phyloP scores from a whole-genome alignment of 2,797 vertebrate genomes.

The Xiphorhynchus erythropygius region DNA sequence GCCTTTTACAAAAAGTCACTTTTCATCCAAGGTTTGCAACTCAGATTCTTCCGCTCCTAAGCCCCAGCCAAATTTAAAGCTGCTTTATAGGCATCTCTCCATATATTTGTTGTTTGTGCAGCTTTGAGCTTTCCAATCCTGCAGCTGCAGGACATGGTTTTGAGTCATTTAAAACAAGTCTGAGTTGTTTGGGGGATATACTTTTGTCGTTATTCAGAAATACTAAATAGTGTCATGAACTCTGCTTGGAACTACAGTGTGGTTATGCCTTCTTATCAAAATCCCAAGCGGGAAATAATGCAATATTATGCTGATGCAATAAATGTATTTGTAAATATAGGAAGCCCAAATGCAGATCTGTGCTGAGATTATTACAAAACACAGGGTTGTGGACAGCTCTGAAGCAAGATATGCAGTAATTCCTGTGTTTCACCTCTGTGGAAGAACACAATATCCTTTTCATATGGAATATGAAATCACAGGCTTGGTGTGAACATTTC shows the following conservation, averaged over 20 bases:
- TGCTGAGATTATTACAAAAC: not conserved
- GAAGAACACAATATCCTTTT: not conserved
- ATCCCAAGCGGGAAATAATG: constrained; percentile 36
- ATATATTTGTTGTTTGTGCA: constrained; percentile 51
- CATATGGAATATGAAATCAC: not conserved
- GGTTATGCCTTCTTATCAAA: constrained; percentile 5
- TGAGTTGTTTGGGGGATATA: not conserved
- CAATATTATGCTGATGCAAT: constrained; percentile 30
- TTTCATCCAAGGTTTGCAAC: constrained; percentile 44
- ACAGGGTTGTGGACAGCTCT: not conserved
- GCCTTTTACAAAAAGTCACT: not conserved
- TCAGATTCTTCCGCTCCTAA: constrained; percentile 28
- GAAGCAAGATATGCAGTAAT: not conserved
- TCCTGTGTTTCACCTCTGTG: not conserved
- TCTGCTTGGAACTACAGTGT: not conserved
- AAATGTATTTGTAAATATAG: not conserved
- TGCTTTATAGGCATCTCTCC: constrained; percentile 53
- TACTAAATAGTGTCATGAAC: not conserved
- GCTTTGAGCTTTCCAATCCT: constrained; percentile 42
- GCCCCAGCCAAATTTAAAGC: constrained; percentile 47
- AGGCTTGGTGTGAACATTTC: not conserved
- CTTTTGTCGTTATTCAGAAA: constrained; percentile 9
- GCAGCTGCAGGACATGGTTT: constrained; percentile 57
- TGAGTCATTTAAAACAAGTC: constrained; percentile 29
- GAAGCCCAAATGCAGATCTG: not conserved